A percentile compares a stretch with the other conserved stretches of the same genome.
Evolutionary conservation across 2,113 vertebrate genomes (phyloP).

Genomic region (Tauraco erythrolophus): DNA sequence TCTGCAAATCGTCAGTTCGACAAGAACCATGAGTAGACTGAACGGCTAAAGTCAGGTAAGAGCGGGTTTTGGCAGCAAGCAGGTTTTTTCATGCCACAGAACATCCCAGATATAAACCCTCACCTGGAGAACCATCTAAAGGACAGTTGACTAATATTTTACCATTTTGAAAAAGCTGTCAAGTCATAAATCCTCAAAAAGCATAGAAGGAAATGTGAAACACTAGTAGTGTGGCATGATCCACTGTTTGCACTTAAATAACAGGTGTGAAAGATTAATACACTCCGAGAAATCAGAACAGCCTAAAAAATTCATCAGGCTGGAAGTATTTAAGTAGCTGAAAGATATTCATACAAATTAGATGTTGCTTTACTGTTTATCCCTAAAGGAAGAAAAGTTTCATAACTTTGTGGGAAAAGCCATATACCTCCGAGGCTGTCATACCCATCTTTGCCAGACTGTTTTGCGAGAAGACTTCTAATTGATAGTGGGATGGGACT

Average conservation of each 20-base stretch:
- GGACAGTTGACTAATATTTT: background rate
- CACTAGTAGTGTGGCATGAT: background rate
- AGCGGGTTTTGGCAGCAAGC: background rate
- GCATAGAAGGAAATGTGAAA: background rate
- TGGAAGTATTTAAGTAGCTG: slow-evolving; percentile 14
- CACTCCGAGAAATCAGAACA: background rate
- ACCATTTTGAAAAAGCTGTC: background rate
- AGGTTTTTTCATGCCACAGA: background rate
- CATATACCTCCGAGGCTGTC: background rate
- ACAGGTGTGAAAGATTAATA: background rate
- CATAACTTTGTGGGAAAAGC: slow-evolving; percentile 41
- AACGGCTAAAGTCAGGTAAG: background rate
- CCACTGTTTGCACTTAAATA: background rate
- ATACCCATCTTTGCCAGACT: background rate
- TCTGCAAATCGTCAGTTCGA: background rate
- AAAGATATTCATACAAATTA: slow-evolving; percentile 31
- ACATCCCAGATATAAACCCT: background rate
- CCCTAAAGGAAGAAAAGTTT: slow-evolving; percentile 57
- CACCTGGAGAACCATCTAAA: background rate
- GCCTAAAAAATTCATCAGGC: slow-evolving; percentile 7
- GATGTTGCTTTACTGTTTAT: background rate
- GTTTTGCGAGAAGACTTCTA: background rate
- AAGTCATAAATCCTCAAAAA: background rate
- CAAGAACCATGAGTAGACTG: background rate
- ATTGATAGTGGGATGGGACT: background rate